Percentiles rank a stretch among this genome's conserved stretches.
phyloP scores from a whole-genome alignment of 2,888 invertebrate species.

The Parnassius mnemosyne region DNA sequence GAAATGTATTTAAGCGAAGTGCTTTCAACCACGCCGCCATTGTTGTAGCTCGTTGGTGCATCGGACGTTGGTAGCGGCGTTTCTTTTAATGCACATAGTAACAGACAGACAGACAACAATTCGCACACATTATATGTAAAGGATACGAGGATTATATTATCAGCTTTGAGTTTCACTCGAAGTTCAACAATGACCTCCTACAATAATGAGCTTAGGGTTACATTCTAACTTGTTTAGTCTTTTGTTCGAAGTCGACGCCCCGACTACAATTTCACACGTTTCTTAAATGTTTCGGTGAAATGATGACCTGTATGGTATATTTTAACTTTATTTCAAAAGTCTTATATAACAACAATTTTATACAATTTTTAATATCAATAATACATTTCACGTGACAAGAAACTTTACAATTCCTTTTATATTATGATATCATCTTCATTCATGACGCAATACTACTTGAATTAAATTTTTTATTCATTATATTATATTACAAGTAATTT shows the following conservation, averaged over 20 bases:
- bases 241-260: slow-evolving; percentile 2
- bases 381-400: no score
- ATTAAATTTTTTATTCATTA: no score
- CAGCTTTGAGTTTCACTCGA: slow-evolving; percentile 6
- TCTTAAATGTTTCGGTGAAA: slow-evolving; percentile 8
- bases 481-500: no score
- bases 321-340: neutral
- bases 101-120: neutral
- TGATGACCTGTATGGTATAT: neutral
- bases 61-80: neutral
- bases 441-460: no score
- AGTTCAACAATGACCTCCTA: slow-evolving; percentile 20
- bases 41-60: slow-evolving; percentile 1
- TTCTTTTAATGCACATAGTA: neutral
- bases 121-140: neutral
- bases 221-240: neutral
- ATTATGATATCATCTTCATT: no score
- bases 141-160: slow-evolving; percentile 9
- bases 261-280: slow-evolving; percentile 7
- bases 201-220: slow-evolving; percentile 14
- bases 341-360: no score
- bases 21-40: neutral
- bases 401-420: no score
- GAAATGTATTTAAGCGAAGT: slow-evolving; percentile 3
- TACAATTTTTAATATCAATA: no score